A percentile compares a stretch with the other conserved stretches of the same genome.
Evolutionary conservation across 2,888 invertebrate genomes (phyloP).

Genomic region (Oxycera nigricornis): DNA sequence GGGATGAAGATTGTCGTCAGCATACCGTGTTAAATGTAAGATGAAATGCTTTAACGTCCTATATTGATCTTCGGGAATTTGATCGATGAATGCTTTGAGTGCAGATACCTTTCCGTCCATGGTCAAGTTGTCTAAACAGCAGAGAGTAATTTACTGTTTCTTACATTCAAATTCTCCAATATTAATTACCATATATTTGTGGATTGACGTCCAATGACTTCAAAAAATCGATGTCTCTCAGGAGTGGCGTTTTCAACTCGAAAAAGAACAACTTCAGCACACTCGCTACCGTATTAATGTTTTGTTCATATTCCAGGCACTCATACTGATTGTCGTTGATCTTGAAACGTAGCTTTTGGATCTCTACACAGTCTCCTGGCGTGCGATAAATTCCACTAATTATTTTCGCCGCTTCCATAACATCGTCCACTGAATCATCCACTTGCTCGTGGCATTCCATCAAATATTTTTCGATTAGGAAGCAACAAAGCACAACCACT

Average conservation of each 20-base stretch:
- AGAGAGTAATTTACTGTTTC: background rate
- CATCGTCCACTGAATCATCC: constrained; percentile 3
- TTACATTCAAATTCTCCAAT: background rate
- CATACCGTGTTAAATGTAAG: constrained; percentile 7
- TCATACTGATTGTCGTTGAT: constrained; percentile 30
- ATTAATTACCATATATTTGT: background rate
- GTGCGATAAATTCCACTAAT: constrained; percentile 25
- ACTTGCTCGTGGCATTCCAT: background rate
- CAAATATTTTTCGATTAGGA: constrained; percentile 7
- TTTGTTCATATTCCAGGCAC: background rate
- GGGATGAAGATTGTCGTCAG: background rate
- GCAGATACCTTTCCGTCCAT: constrained; percentile 6
- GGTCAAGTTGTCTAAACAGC: background rate
- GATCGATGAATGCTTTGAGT: constrained; percentile 4
- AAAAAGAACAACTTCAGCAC: constrained; percentile 36
- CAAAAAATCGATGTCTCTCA: constrained; percentile 23
- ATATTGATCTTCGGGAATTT: constrained; percentile 2
- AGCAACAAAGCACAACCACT: constrained; percentile 20
- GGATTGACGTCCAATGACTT: constrained; percentile 26
- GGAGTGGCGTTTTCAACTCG: constrained; percentile 27
- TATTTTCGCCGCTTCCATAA: constrained; percentile 15
- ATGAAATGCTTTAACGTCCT: constrained; percentile 15
- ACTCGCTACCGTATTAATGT: constrained; percentile 26
- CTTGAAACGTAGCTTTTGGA: constrained; percentile 18
- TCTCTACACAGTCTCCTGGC: constrained; percentile 27